Evolutionary conservation across 2,888 invertebrate species (phyloP).

Genomic region (Stenodema calcarata): DNA sequence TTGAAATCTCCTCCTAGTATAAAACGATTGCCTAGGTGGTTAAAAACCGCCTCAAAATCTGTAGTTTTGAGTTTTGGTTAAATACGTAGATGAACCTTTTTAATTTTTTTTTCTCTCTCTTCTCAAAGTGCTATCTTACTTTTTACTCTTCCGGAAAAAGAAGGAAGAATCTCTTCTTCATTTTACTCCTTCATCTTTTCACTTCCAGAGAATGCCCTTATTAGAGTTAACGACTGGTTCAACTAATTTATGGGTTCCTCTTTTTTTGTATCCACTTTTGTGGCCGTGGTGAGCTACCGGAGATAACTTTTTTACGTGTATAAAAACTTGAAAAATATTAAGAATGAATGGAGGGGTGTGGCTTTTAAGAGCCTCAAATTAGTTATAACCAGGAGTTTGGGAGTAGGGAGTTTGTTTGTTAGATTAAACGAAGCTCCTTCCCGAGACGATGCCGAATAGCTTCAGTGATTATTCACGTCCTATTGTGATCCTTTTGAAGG

Average conservation of each 20-base stretch:
- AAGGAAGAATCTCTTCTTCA: background rate
- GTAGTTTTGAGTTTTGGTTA: too few relatives aligned
- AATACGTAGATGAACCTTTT: background rate
- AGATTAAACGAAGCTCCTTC: constrained; percentile 21
- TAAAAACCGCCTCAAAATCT: too few relatives aligned
- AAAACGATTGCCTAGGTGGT: too few relatives aligned
- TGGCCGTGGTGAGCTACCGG: background rate
- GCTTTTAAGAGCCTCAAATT: constrained; percentile 44
- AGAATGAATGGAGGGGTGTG: constrained; percentile 26
- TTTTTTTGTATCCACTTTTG: constrained; percentile 38
- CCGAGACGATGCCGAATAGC: background rate
- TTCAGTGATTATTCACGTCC: background rate
- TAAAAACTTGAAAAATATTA: background rate
- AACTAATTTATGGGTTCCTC: constrained; percentile 43
- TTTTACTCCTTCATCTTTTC: constrained; percentile 6
- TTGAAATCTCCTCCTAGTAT: too few relatives aligned
- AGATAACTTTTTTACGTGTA: constrained; percentile 29
- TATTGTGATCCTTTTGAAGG: constrained; percentile 38
- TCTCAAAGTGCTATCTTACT: background rate
- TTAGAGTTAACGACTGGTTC: constrained; percentile 47
- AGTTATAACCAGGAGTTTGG: constrained; percentile 26
- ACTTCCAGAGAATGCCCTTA: constrained; percentile 44
- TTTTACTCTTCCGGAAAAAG: background rate
- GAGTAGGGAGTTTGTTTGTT: background rate
- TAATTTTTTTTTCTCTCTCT: background rate